phyloP scores from a whole-genome alignment of 2,888 invertebrate genomes.

The Nomada hirtipes region DNA sequence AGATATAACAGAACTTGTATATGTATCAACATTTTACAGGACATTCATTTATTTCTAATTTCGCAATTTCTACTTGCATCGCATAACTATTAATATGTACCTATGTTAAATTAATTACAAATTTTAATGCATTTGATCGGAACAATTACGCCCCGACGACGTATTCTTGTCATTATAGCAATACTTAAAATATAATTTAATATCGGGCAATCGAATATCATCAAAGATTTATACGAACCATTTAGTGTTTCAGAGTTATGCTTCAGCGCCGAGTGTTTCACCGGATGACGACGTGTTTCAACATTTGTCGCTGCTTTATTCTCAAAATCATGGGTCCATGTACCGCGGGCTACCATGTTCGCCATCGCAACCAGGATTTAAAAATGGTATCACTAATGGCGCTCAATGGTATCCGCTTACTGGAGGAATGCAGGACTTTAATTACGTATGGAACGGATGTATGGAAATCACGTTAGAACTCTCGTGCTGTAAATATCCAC shows the following conservation, averaged over 20 bases:
- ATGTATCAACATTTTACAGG: too few species aligned
- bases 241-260: conserved; percentile 94
- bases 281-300: conserved; percentile 97
- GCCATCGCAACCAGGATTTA: conserved; percentile 90
- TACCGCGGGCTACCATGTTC: conserved; percentile 93
- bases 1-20: too few species aligned
- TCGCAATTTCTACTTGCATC: too few species aligned
- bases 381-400: conserved; percentile 97
- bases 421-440: conserved; percentile 97
- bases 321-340: conserved; percentile 95
- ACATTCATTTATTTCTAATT: too few species aligned
- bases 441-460: conserved; percentile 96
- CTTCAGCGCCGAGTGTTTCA: conserved; percentile 92
- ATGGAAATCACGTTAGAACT: conserved; percentile 98
- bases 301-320: conserved; percentile 93
- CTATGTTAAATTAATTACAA: too few species aligned
- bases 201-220: background rate
- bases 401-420: conserved; percentile 97
- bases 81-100: too few species aligned
- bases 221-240: conserved; percentile 32
- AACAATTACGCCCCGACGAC: too few species aligned
- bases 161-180: too few species aligned
- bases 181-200: background rate
- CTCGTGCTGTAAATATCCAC: conserved; percentile 97
- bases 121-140: too few species aligned